Evolutionary conservation across 1,140 invertebrate species (phyloP).

Genomic region (Drosophila varians): DNA sequence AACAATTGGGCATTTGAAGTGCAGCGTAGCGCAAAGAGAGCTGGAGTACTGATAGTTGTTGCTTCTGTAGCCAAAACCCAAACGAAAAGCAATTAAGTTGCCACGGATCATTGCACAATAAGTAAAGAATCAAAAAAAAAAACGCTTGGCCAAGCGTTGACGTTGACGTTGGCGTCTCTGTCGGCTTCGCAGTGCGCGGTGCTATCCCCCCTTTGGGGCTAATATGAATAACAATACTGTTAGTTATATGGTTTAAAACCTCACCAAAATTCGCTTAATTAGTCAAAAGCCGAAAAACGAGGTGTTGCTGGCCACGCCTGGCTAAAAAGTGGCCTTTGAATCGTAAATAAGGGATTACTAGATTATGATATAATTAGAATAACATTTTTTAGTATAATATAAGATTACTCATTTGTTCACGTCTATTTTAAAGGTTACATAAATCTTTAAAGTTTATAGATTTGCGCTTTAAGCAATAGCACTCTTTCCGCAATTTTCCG

Average conservation of each 20-base stretch:
- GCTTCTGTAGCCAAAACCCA: constrained; percentile 61
- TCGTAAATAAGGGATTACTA: background rate
- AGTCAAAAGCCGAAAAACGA: constrained; percentile 19
- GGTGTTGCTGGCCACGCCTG: constrained; percentile 36
- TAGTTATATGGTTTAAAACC: constrained; percentile 1
- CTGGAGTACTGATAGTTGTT: constrained; percentile 16
- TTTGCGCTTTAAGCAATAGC: too few species aligned
- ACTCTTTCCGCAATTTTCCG: too few species aligned
- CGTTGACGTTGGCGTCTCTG: constrained; percentile 9
- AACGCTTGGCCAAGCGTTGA: constrained; percentile 55
- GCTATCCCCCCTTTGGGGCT: constrained; percentile 10
- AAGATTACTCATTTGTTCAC: background rate
- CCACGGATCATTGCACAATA: constrained; percentile 81
- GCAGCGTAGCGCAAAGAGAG: constrained; percentile 71
- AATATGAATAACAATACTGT: constrained; percentile 33
- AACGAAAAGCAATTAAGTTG: constrained; percentile 81
- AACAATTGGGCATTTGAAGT: constrained; percentile 73
- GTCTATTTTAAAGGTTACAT: background rate
- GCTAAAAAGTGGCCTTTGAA: background rate
- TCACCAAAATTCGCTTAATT: constrained; percentile 31
- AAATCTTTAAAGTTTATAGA: too few species aligned
- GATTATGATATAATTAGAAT: background rate
- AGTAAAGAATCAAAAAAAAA: constrained; percentile 70
- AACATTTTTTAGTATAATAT: background rate
- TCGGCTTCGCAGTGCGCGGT: constrained; percentile 11